Percentiles rank a stretch among this genome's conserved stretches.
These are phyloP conservation scores for Neoaliturus tenellus DNA, from an alignment of 2,888 invertebrate species.

Conservation along the genomic window DNA sequence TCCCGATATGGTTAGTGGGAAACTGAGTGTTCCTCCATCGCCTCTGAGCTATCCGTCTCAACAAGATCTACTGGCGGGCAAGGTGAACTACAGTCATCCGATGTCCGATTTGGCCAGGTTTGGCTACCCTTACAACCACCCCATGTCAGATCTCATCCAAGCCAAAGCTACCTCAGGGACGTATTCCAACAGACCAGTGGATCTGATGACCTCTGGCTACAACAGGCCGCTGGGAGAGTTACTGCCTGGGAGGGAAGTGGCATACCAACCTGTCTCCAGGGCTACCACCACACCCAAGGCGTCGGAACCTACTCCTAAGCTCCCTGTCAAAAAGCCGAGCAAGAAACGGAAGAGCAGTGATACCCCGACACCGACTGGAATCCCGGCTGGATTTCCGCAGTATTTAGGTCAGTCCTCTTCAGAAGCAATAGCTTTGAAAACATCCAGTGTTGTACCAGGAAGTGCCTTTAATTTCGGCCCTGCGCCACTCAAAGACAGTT, in stretches of 20 bases:
- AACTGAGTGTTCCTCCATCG: slow-evolving; percentile 56
- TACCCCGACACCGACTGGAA: slow-evolving; percentile 66
- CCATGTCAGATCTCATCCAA: slow-evolving; percentile 64
- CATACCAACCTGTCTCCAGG: slow-evolving; percentile 57
- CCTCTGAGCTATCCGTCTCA: slow-evolving; percentile 59
- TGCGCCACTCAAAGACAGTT: slow-evolving; percentile 80
- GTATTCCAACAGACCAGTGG: slow-evolving; percentile 57
- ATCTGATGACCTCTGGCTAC: slow-evolving; percentile 55
- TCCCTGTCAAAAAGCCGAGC: slow-evolving; percentile 55
- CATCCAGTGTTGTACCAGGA: slow-evolving; percentile 84
- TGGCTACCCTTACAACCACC: slow-evolving; percentile 61
- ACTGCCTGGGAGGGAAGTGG: too few relatives aligned
- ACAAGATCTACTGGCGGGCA: slow-evolving; percentile 58
- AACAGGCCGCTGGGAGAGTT: slow-evolving; percentile 60
- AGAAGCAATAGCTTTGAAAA: slow-evolving; percentile 78
- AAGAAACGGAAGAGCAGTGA: slow-evolving; percentile 59
- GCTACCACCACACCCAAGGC: slow-evolving; percentile 17
- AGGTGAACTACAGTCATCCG: slow-evolving; percentile 63
- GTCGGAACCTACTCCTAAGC: slow-evolving; percentile 50
- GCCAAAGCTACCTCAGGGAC: slow-evolving; percentile 59
- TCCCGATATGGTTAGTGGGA: slow-evolving; percentile 59
- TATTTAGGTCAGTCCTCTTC: slow-evolving; percentile 76
- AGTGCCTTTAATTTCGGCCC: slow-evolving; percentile 92
- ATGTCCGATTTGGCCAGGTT: slow-evolving; percentile 62
- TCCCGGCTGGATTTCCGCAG: slow-evolving; percentile 76